A percentile compares a stretch with the other conserved stretches of the same genome.
phyloP scores from a whole-genome alignment of 30 jellyfish, hydroid and myxozoan genomes.

The Hydra vulgaris region DNA sequence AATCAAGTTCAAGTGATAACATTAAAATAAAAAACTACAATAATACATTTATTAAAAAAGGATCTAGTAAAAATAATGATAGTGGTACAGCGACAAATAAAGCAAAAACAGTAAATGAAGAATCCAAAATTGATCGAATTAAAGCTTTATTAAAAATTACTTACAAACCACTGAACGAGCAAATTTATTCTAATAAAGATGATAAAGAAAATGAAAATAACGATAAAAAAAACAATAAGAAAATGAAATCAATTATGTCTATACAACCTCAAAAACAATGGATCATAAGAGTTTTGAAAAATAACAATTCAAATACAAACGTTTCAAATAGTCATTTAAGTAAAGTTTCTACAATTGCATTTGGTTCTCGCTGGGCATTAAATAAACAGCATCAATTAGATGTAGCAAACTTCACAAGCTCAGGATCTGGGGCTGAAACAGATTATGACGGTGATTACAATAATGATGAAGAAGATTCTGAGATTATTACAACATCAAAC shows the following conservation, averaged over 20 bases:
- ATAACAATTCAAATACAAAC: no score
- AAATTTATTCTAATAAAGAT: neutral
- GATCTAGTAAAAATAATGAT: neutral
- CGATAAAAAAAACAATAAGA: no score
- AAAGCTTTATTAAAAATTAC: neutral
- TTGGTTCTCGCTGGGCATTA: neutral
- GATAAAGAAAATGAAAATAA: neutral
- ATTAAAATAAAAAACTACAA: neutral
- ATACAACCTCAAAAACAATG: no score
- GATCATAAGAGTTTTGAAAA: no score
- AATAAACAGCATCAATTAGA: neutral
- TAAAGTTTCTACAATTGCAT: neutral
- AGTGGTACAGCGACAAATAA: neutral
- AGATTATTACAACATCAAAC: neutral
- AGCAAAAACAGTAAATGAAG: neutral
- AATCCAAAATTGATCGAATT: neutral
- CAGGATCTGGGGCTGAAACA: conserved; percentile 4
- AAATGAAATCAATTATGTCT: no score
- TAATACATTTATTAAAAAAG: neutral
- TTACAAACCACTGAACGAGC: neutral
- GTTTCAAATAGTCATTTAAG: neutral
- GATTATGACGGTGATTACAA: neutral
- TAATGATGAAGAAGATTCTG: neutral
- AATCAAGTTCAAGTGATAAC: neutral
- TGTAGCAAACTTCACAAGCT: neutral